Conservation (phyloP, 2,797 vertebrate species). For the Spinus pinus region DNA sequence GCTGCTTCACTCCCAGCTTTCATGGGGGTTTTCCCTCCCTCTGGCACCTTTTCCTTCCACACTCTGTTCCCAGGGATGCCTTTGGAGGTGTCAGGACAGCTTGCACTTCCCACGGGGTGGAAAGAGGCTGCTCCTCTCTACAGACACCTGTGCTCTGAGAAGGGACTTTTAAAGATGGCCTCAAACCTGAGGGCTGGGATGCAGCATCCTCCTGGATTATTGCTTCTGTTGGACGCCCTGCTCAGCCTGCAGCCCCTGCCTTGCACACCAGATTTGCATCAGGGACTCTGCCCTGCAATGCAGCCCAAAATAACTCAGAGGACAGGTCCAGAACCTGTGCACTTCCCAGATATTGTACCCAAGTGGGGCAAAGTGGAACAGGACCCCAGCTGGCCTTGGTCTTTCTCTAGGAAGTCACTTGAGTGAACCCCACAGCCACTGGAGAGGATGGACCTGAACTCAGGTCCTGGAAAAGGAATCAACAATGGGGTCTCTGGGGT, state of each 20-base stretch:
- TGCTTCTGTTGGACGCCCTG: not conserved
- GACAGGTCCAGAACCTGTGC: not conserved
- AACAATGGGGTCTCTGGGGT: not conserved
- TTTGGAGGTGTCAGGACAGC: not conserved
- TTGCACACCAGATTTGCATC: not conserved
- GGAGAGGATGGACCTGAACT: not conserved
- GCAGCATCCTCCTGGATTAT: not conserved
- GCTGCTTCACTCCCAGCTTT: not conserved
- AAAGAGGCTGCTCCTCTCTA: not conserved
- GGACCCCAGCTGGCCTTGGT: not conserved
- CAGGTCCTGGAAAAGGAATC: not conserved
- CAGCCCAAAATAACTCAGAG: not conserved
- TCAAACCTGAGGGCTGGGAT: not conserved
- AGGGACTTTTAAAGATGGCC: not conserved
- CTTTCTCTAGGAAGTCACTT: not conserved
- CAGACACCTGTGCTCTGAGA: not conserved
- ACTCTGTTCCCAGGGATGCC: not conserved
- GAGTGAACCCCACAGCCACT: not conserved
- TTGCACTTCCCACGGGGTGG: not conserved
- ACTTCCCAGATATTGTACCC: not conserved
- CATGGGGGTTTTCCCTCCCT: not conserved
- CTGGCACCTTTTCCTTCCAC: not conserved
- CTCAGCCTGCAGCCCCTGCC: not conserved
- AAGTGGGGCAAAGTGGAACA: accelerated
- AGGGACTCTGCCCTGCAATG: not conserved